These are phyloP conservation scores for Geococcyx californianus DNA, from an alignment of 2,113 vertebrate genomes.

Conservation along the genomic window DNA sequence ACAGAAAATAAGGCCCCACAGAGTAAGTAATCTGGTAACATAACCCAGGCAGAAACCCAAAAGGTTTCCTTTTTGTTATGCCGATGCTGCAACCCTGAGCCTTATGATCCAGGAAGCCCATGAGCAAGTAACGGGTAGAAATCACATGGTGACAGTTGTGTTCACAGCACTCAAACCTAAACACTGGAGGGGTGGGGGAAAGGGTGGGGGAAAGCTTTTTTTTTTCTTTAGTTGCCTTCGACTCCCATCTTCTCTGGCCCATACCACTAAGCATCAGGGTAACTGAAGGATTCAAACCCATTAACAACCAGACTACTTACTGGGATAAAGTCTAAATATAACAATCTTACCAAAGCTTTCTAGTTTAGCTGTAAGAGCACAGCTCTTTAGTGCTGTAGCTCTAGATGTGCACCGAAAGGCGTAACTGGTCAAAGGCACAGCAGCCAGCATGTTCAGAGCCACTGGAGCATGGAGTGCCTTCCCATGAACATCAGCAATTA, in stretches of 20 bases:
- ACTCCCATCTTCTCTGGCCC: neutral
- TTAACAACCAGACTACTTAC: neutral
- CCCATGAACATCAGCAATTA: neutral
- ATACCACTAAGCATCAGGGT: neutral
- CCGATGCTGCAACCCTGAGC: neutral
- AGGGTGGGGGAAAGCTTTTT: too few relatives aligned
- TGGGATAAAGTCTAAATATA: neutral
- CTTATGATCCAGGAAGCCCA: neutral
- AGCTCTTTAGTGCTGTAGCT: neutral
- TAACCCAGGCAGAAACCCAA: neutral
- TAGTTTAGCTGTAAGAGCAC: neutral
- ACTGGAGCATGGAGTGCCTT: neutral
- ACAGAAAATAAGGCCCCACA: neutral
- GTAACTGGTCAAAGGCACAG: neutral
- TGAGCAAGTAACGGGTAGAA: fast-evolving
- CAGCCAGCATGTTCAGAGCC: neutral
- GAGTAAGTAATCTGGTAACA: neutral
- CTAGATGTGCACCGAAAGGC: neutral
- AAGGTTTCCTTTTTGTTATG: neutral
- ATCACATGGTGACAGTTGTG: neutral
- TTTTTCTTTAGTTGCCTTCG: neutral
- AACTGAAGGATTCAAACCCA: neutral
- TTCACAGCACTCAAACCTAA: neutral
- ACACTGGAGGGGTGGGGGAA: neutral
- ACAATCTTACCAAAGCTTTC: neutral